Evolutionary conservation across 2,797 vertebrate species (phyloP), one percentile per base, ranked within the genome.

Genomic region (Antrozous pallidus): DNA sequence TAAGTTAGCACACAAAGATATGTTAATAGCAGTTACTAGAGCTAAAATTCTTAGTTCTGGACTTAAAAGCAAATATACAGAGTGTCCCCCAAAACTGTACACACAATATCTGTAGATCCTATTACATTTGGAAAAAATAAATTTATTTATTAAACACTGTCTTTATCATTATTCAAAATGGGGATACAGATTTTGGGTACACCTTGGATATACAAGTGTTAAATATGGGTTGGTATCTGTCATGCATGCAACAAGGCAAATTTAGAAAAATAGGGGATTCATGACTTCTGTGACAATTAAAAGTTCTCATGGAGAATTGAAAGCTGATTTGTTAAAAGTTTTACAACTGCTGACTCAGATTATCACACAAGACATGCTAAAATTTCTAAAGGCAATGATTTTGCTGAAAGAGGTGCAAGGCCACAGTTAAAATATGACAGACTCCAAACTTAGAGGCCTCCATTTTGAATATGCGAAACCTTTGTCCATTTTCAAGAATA

Each of bases 401-500:
- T 91, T 94, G 33, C 61, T 58, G 24, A 75, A 77, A 88, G 28
- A 91, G 16, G 24, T 90, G 7, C 22, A 94, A 88, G 65, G 4
- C 3, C 5, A n/a, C 63, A 80, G 42, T 78, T 89, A 83, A 94
- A 94, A 89, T 38, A 85, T 73, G n/a, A 73, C 11, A 85, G 56
- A 83, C 16, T 70, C 49, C 70, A 95, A 78, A 93, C 9, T 61
- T 82, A 61, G 69, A 91, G 74, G 40, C 36, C 10, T 26, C 8
- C 70, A 45, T 33, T 94, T 91, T 80, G 79, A 77, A 91, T 77
- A 85, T 14, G 22, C 67, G 22, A 85, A 95, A 70, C 17, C 47
- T 90, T 67, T 85, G 22, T 71, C 67, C 38, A 75, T 56, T 87
- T 91, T 89, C 58, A 86, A 71, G 94, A 93, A 51, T 73, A 89